Base-by-base conservation (phyloP, 1,140 invertebrate species). In the Trachymyrmex cornetzi region DNA sequence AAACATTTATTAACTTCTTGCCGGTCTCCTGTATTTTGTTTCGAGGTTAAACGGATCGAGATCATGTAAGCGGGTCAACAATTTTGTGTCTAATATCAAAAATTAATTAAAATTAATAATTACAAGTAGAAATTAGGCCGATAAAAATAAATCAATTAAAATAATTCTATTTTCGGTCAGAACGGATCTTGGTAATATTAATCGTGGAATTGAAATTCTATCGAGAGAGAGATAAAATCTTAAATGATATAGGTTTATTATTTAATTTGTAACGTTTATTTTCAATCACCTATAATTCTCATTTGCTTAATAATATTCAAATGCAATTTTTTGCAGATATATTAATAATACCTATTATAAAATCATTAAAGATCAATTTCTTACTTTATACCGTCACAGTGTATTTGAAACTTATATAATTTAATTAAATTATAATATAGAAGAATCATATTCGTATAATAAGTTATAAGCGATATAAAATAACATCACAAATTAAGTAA, bases 1-100 rank as follows among this genome's bases (percentile, higher is more conserved):
- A 82, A 82, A 61, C 66, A 22, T 81, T 81, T 81, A 81, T 81
- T 81, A 69, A 81, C 50, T 71, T 22, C 63, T 22, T 64, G 7
- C 30, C 16, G 63, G 5, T 57, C 64, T 12, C 34, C 59, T 57
- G 30, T 27, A 57, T 71, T 71, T 80, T 67, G n/a, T 53, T 30
- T 61, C 69, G 12, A 74, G 38, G 19, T 74, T 71, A 80, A 77
- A 57, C n/a, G 80, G 4, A 82, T 59, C 22, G 19, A 30, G 30
- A 7, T 59, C n/a, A 55, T 44, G 38, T 44, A 72, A 72, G 9
- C 27, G 6, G 50, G 53, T 44, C 66, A 44, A 1, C 14, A 5
- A 44, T 81, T 69, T 38, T 44, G 12, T 44, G 11, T 44, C 9
- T 59, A 55, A 57, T n/a, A 7, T 16, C 7, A 19, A 22, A 27